phyloP scores from a whole-genome alignment of 2,113 vertebrate species.

The Oncorhynchus tshawytscha region DNA sequence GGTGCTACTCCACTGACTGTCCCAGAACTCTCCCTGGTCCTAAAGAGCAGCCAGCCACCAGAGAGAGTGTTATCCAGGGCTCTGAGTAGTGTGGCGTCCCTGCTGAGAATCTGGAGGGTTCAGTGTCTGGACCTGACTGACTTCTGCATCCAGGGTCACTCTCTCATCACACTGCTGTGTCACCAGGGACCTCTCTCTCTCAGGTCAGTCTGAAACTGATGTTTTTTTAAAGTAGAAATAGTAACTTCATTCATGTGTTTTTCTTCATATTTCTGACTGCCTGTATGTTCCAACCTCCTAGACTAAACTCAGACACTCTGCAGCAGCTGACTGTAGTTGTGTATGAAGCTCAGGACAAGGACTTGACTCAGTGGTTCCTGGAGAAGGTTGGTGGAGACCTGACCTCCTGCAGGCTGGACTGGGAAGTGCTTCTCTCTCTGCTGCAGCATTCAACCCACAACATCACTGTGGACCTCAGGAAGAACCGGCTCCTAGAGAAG shows the following conservation, averaged over 20 bases:
- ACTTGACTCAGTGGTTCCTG: constrained; percentile 26
- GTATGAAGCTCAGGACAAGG: constrained; percentile 34
- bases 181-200: constrained; percentile 11
- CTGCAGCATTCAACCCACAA: constrained; percentile 10
- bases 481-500: neutral
- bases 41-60: neutral
- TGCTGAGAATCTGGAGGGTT: constrained; percentile 34
- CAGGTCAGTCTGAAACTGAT: constrained; percentile 18
- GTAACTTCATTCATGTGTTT: too few relatives aligned
- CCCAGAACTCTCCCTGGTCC: constrained; percentile 28
- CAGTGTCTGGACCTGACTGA: constrained; percentile 35
- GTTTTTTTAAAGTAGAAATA: too few relatives aligned
- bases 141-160: neutral
- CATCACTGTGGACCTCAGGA: constrained; percentile 39
- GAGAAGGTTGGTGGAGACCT: constrained; percentile 7
- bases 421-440: constrained; percentile 32
- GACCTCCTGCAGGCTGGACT: constrained; percentile 26
- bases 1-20: constrained; percentile 3
- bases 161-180: constrained; percentile 18
- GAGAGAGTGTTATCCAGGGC: constrained; percentile 1
- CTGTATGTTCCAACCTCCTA: neutral
- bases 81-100: constrained; percentile 18
- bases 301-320: constrained; percentile 16
- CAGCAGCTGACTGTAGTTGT: constrained; percentile 29
- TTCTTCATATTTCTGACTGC: too few relatives aligned